These are phyloP conservation scores for Promerops cafer DNA, from an alignment of 2,113 vertebrate species.

Conservation along the genomic window DNA sequence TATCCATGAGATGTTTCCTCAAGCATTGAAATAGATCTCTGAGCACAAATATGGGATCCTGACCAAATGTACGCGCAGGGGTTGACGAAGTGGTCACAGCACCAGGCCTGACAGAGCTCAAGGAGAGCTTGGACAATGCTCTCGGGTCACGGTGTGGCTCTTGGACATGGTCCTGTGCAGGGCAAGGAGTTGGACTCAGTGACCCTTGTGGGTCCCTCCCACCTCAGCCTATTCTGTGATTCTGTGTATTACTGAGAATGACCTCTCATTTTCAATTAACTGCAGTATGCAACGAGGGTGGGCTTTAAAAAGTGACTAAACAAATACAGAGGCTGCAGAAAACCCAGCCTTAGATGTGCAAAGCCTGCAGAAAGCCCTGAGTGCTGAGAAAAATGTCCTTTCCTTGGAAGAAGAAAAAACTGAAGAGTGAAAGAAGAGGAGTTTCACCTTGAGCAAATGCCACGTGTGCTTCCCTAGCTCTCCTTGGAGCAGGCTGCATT, in stretches of 20 bases:
- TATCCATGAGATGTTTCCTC: background rate
- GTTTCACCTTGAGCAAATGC: background rate
- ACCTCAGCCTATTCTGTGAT: background rate
- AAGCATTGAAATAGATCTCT: background rate
- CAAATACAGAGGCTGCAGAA: background rate
- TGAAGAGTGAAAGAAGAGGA: background rate
- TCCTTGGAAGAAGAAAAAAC: background rate
- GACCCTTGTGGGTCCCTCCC: background rate
- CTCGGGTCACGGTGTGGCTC: background rate
- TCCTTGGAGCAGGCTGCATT: background rate
- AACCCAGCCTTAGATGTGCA: background rate
- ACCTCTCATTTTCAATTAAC: background rate
- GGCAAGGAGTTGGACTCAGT: background rate
- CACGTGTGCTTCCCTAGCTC: background rate
- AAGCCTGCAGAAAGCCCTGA: background rate
- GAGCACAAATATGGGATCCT: background rate
- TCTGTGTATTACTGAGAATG: background rate
- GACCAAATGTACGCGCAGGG: fast-evolving
- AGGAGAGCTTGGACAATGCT: background rate
- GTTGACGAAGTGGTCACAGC: background rate
- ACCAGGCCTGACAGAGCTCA: background rate
- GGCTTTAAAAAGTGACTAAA: background rate
- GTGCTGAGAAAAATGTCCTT: background rate
- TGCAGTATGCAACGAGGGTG: background rate
- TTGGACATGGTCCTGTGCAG: background rate